Conservation (phyloP, 2,797 vertebrate species). For the Mormyrops boulengeri region DNA sequence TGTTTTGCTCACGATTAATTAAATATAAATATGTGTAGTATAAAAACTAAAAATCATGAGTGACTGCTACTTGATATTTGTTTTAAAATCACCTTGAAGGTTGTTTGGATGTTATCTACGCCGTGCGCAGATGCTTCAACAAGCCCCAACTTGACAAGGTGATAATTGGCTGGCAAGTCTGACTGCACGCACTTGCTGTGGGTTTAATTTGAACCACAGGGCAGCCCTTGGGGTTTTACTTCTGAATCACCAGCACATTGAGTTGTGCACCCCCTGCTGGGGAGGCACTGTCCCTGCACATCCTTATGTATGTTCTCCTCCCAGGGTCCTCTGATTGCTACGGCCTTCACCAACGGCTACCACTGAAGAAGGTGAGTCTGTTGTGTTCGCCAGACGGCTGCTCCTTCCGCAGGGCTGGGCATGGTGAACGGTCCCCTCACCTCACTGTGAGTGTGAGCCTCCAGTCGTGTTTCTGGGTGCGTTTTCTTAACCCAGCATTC, state of each 20-base stretch:
- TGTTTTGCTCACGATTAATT: neutral
- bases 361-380: constrained; percentile 77
- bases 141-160: constrained; percentile 13
- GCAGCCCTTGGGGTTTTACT: neutral
- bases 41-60: neutral
- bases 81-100: neutral
- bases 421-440: too few species aligned
- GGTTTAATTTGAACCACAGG: constrained; percentile 5
- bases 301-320: neutral
- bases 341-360: constrained; percentile 97
- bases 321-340: constrained; percentile 94
- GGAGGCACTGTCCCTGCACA: neutral
- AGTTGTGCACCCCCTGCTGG: neutral
- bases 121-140: neutral
- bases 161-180: constrained; percentile 14
- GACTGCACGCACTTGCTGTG: neutral
- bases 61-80: neutral
- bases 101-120: neutral
- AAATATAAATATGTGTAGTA: neutral
- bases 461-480: too few species aligned
- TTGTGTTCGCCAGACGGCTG: too few species aligned
- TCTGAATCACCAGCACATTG: neutral
- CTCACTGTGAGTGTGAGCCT: neutral
- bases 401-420: neutral
- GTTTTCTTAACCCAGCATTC: neutral